Percentiles rank a stretch among this genome's conserved stretches.
phyloP scores from a whole-genome alignment of 2,797 vertebrate species.

The Hypotaenidia philippensis region DNA sequence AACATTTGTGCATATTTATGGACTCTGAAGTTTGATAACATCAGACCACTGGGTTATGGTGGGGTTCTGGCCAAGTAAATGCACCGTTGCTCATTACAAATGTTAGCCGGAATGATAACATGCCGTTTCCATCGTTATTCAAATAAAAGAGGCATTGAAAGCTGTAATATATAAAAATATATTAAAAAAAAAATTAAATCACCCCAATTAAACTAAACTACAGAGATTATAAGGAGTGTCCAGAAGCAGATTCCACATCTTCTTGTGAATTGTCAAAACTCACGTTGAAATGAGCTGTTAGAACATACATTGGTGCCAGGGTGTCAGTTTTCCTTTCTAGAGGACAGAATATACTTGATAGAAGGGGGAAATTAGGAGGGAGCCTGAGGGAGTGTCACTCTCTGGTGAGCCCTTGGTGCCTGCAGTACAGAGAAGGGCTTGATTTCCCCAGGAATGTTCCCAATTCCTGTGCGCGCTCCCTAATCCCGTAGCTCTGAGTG shows the following conservation, averaged over 20 bases:
- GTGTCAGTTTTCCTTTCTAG: neutral
- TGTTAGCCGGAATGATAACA: neutral
- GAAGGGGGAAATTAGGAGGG: neutral
- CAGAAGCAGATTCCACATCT: neutral
- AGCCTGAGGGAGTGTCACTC: neutral
- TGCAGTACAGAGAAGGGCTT: neutral
- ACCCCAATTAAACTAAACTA: neutral
- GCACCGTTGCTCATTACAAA: neutral
- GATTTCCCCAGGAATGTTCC: neutral
- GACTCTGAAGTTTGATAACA: neutral
- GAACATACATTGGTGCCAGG: neutral
- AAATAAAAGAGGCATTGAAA: neutral
- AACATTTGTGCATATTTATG: neutral
- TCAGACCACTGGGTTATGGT: neutral
- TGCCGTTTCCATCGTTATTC: neutral
- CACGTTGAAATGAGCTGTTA: constrained; percentile 18
- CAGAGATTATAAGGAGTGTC: neutral
- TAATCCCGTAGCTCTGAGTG: fast-evolving
- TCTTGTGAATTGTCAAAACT: neutral
- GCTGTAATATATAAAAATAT: no score
- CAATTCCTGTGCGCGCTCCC: fast-evolving
- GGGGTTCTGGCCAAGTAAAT: neutral
- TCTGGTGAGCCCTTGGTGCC: fast-evolving
- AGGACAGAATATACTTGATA: neutral
- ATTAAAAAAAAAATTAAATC: no score